Percentiles rank a stretch among this genome's conserved stretches.
Conservation (phyloP, 2,113 vertebrate species). For the Pterocles orientalis region DNA sequence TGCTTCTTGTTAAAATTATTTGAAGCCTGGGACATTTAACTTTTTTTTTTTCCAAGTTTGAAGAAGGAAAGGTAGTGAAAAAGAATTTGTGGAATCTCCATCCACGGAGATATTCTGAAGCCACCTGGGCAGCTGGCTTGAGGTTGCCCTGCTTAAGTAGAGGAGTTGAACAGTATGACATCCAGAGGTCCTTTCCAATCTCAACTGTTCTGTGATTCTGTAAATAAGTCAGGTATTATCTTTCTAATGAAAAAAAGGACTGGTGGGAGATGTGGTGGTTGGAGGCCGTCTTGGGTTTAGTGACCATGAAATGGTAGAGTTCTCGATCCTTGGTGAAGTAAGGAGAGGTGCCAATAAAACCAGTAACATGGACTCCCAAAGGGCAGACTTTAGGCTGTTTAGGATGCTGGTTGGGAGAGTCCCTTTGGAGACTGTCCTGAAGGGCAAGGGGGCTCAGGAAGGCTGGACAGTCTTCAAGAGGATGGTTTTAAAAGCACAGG, state of each 20-base stretch:
- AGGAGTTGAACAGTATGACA: background rate
- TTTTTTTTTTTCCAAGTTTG: background rate
- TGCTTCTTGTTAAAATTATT: background rate
- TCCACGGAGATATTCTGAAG: background rate
- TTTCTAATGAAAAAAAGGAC: background rate
- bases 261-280: too few relatives aligned
- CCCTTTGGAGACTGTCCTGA: too few relatives aligned
- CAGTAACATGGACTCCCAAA: too few relatives aligned
- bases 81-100: background rate
- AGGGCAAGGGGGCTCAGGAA: too few relatives aligned
- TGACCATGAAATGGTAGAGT: too few relatives aligned
- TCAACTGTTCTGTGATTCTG: background rate
- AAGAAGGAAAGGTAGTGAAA: background rate
- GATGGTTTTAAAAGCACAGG: too few relatives aligned
- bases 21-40: background rate
- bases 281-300: too few relatives aligned
- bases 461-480: too few relatives aligned
- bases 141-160: background rate
- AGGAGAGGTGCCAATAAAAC: too few relatives aligned
- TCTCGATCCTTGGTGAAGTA: too few relatives aligned
- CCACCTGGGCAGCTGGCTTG: background rate
- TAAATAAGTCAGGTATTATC: background rate
- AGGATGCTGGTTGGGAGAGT: too few relatives aligned
- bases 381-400: too few relatives aligned
- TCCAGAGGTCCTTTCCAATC: background rate